Conservation (phyloP, 2,113 vertebrate species). For the Paedocypris sp. region DNA sequence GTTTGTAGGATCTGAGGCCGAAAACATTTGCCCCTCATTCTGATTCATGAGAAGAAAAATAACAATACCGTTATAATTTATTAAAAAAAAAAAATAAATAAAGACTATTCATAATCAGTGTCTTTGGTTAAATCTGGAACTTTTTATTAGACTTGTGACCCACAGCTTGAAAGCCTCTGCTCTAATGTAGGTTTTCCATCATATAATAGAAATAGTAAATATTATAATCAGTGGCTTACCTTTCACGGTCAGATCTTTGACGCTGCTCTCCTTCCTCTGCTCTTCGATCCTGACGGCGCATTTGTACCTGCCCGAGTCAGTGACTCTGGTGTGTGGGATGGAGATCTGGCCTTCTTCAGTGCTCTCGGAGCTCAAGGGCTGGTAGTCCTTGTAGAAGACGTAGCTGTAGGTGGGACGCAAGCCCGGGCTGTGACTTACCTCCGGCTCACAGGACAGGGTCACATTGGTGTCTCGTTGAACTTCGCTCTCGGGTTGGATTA, state of each 20-base stretch:
- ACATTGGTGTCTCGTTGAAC: slow-evolving; percentile 47
- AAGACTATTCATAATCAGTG: too few species aligned
- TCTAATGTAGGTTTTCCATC: too few species aligned
- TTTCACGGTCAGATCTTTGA: slow-evolving; percentile 39
- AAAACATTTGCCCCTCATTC: too few species aligned
- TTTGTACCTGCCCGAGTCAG: slow-evolving; percentile 47
- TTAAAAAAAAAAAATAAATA: too few species aligned
- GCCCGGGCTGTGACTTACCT: neutral
- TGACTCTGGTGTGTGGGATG: slow-evolving; percentile 36
- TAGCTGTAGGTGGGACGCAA: slow-evolving; percentile 29
- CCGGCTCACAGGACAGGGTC: slow-evolving; percentile 40
- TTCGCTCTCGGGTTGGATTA: slow-evolving; percentile 34
- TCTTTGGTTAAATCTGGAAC: too few species aligned
- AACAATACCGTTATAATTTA: too few species aligned
- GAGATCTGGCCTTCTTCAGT: neutral
- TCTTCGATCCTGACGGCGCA: slow-evolving; percentile 37
- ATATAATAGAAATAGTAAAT: too few species aligned
- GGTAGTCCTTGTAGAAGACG: slow-evolving; percentile 43
- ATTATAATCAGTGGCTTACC: too few species aligned
- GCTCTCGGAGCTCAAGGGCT: rapidly evolving
- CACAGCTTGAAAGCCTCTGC: too few species aligned
- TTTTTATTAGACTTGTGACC: too few species aligned
- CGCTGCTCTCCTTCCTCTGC: neutral
- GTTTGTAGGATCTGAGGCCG: too few species aligned
- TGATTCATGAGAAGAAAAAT: too few species aligned